A percentile compares a stretch with the other conserved stretches of the same genome.
phyloP scores from a whole-genome alignment of 2,888 invertebrate species.

The Coelopa pilipes region DNA sequence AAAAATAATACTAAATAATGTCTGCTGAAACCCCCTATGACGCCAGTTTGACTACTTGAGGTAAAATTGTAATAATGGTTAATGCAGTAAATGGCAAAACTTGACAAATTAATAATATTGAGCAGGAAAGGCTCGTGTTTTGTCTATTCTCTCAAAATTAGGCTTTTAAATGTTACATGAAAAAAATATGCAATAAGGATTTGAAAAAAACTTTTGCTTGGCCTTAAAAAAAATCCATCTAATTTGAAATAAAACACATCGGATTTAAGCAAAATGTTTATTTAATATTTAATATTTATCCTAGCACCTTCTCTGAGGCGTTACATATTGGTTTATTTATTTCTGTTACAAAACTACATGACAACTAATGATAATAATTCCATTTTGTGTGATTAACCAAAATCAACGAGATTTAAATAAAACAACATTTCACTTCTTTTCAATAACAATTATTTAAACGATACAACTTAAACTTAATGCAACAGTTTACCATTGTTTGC shows the following conservation, averaged over 20 bases:
- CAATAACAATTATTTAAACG: conserved; percentile 20
- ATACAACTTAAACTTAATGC: conserved; percentile 8
- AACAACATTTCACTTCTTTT: conserved; percentile 22
- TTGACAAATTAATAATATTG: no score
- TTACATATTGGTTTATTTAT: conserved; percentile 18
- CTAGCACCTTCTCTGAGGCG: conserved; percentile 9
- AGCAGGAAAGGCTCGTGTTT: no score
- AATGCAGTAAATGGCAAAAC: no score
- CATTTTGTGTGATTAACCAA: conserved; percentile 17
- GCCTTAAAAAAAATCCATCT: no score
- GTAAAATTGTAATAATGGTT: no score
- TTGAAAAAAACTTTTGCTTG: neutral
- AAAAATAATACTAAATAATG: no score
- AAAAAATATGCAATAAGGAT: neutral
- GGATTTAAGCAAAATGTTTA: conserved; percentile 33
- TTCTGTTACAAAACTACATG: conserved; percentile 32
- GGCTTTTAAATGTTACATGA: no score
- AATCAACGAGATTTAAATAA: neutral
- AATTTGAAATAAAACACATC: neutral
- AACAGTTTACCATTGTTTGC: conserved; percentile 11
- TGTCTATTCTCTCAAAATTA: no score
- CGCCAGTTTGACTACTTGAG: no score
- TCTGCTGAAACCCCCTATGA: no score
- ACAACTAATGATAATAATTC: conserved; percentile 23
- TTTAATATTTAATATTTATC: conserved; percentile 29